Base-by-base conservation (phyloP, 2,888 invertebrate genomes). In the Ophion obscuratus region DNA sequence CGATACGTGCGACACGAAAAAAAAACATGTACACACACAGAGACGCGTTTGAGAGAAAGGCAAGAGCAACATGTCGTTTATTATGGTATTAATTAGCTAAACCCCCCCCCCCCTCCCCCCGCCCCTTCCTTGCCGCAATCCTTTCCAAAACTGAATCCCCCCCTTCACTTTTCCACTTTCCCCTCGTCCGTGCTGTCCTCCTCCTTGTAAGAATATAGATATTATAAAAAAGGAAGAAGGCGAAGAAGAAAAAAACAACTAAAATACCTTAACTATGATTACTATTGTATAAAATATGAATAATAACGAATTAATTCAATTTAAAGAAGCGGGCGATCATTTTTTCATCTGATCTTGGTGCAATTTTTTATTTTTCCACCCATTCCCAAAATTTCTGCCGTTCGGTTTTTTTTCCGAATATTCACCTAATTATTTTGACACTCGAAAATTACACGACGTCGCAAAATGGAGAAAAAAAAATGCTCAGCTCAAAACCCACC, bases 201-300 rank as follows among this genome's bases (percentile, higher is more conserved):
- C 64, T 83, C 91, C 92, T 91, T 92, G 93, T 93, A 92, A 90
- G 92, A 91, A 92, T 92, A 92, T 91, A 92, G 91, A 92, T 92
- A 92, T 88, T 92, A 93, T 89, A 90, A 90, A 90, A n/a, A 67
- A 61, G 20, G 61, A 61, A 61, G 61, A 20, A 61, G 61, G 24
- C 20, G 61, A 44, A 74, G 89, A 89, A 92, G 89, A 92, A 93
- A 92, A 85, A 90, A 90, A 91, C 90, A 90, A 92, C 91, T 93
- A 93, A 93, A 93, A 93, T 93, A 93, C 91, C 93, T 93, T 93
- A 93, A 93, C 91, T 93, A 93, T 92, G 91, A 93, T 93, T 92
- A 93, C 92, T 93, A 93, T 93, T 93, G 93, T 93, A 93, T 93
- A 93, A 93, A 93, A 92, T 93, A 93, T 92, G 92, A 93, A 93